These are phyloP conservation scores for Argyra leucocephala DNA, from an alignment of 2,888 invertebrate species.

Conservation along the genomic window DNA sequence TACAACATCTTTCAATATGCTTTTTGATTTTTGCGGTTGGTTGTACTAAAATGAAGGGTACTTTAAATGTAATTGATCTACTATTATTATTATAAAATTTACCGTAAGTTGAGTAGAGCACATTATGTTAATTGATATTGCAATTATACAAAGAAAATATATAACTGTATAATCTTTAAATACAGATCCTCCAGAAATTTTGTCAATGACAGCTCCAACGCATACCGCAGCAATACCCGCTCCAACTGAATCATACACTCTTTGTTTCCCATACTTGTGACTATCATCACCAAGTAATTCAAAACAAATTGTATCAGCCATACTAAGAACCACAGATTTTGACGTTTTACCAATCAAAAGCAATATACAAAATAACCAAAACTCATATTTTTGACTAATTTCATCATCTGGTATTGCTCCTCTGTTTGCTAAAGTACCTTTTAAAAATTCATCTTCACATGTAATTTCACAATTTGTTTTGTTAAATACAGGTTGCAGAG, in stretches of 20 bases:
- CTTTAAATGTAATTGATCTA: too few relatives aligned
- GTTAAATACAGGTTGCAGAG: not conserved
- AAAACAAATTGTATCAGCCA: conserved; percentile 77
- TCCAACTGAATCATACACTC: conserved; percentile 73
- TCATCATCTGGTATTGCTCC: conserved; percentile 13
- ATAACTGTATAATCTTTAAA: conserved; percentile 55
- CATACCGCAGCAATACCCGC: conserved; percentile 64
- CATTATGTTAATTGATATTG: not conserved
- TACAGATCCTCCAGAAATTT: conserved; percentile 51
- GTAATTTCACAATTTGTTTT: not conserved
- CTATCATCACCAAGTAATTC: conserved; percentile 59
- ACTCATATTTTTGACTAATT: conserved; percentile 46
- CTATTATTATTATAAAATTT: conserved; percentile 42
- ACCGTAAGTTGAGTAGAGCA: not conserved
- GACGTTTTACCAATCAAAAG: conserved; percentile 65
- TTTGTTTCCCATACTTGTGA: conserved; percentile 65
- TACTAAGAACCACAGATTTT: conserved; percentile 68
- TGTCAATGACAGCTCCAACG: conserved; percentile 63
- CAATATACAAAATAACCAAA: conserved; percentile 64
- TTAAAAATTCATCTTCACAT: not conserved
- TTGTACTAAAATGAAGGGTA: not conserved
- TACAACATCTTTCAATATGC: conserved; percentile 54
- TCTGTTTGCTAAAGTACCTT: not conserved
- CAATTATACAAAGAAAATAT: not conserved
- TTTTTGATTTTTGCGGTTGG: conserved; percentile 41